Percentiles rank a stretch among this genome's conserved stretches.
phyloP scores from a whole-genome alignment of 2,113 vertebrate genomes.

The Pedetes capensis region DNA sequence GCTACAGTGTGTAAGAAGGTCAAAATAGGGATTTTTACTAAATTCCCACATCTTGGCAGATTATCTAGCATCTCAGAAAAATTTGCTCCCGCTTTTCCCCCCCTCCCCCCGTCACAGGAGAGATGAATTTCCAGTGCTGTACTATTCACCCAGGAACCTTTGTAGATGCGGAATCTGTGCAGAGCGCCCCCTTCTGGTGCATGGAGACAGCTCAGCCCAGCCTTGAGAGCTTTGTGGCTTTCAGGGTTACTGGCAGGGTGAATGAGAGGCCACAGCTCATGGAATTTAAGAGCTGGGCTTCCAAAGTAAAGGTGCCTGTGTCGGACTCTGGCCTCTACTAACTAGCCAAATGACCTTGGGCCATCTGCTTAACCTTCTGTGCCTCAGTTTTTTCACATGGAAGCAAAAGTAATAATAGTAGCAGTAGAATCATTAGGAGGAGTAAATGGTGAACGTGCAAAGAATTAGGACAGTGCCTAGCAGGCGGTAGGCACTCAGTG shows the following conservation, averaged over 20 bases:
- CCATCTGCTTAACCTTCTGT: neutral
- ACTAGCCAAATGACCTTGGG: neutral
- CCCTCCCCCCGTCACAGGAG: too few species aligned
- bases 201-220: neutral
- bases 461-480: too few species aligned
- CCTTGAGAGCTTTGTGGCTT: neutral
- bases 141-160: rapidly evolving
- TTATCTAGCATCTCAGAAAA: neutral
- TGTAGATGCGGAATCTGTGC: neutral
- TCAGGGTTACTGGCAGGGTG: neutral
- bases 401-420: neutral
- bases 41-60: neutral
- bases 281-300: neutral
- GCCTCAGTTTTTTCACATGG: neutral
- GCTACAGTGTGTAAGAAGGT: neutral
- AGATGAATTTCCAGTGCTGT: too few species aligned
- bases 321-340: neutral
- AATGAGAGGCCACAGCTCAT: rapidly evolving
- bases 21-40: neutral
- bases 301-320: neutral
- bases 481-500: too few species aligned
- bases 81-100: too few species aligned
- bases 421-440: neutral
- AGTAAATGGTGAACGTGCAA: too few species aligned
- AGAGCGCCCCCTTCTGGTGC: neutral